phyloP scores from a whole-genome alignment of 2,888 invertebrate genomes.

The Cantharis rufa region DNA sequence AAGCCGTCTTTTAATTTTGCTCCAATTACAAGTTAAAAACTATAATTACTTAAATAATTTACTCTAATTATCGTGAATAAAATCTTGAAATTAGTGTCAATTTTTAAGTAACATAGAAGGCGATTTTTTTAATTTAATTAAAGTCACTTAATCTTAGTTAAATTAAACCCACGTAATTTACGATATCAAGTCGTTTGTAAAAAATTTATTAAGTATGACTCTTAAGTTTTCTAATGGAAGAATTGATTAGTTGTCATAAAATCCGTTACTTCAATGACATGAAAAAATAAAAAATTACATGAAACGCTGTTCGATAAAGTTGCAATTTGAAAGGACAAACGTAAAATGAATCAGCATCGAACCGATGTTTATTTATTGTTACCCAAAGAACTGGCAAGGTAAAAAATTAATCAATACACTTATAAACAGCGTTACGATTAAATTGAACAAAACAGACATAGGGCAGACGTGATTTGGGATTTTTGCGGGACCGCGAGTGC shows the following conservation, averaged over 20 bases:
- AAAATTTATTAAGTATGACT: slow-evolving; percentile 1
- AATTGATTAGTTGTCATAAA: slow-evolving; percentile 4
- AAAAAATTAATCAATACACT: background rate
- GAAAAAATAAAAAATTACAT: slow-evolving; percentile 1
- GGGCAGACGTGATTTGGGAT: background rate
- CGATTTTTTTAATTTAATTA: background rate
- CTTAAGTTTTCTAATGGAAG: slow-evolving; percentile 3
- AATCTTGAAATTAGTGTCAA: background rate
- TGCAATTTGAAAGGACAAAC: background rate
- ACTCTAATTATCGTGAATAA: background rate
- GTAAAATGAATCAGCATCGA: background rate
- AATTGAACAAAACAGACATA: background rate
- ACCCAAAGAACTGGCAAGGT: background rate
- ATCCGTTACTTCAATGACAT: slow-evolving; percentile 1
- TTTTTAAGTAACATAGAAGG: background rate
- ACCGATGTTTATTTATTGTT: background rate
- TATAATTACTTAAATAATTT: background rate
- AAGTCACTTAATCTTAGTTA: background rate
- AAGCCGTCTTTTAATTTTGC: background rate
- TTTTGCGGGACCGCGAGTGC: background rate
- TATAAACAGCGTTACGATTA: too few relatives aligned
- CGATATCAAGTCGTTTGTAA: background rate
- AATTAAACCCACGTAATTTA: background rate
- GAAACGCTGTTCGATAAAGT: background rate
- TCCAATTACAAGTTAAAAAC: background rate